Evolutionary conservation across 2,113 vertebrate genomes (phyloP), one percentile per base, ranked within the genome.

Genomic region (Channa maculata): DNA sequence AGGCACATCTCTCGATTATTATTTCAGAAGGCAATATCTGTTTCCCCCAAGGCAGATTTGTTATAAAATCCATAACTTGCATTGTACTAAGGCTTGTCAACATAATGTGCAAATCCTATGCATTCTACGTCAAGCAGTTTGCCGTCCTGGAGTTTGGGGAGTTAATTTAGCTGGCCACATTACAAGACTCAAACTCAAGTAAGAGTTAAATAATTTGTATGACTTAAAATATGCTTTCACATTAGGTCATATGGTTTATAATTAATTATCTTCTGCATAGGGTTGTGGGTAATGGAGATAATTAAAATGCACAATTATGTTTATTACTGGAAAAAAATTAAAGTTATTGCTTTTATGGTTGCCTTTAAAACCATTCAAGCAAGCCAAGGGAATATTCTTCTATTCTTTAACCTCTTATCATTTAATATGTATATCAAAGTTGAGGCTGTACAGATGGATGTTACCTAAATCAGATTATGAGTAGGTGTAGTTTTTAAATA

Each of bases 91-190:
- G 90, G 91, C 91, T 83, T 90, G 80, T 78, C 72, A 89, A 91
- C 65, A 84, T 87, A 64, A 71, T 91, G 93, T 93, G 92, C 92
- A 93, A 93, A 92, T 87, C 83, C 62, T 77, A 78, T 69, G 82
- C 82, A 74, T 75, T 88, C 67, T 73, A 79, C 79, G 69, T 78
- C 58, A 37, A 64, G 24, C 73, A 58, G 57, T 83, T 74, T 65
- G 61, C 65, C 77, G 81, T 76, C 70, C 44, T 66, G 61, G 53
- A 55, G 44, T 75, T 74, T 63, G 68, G 37, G 79, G 76, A 71
- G 9, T 75, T 45, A 55, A 71, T 54, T 85, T 72, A 82, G 37
- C 45, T 75, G 66, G 64, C 75, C 13, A 57, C 55, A 62, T 88
- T 71, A 71, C 60, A 82, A 78, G 75, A 71, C 57, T 3, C 71